phyloP scores from a whole-genome alignment of 2,888 invertebrate genomes.

The Nesidiocoris tenuis region DNA sequence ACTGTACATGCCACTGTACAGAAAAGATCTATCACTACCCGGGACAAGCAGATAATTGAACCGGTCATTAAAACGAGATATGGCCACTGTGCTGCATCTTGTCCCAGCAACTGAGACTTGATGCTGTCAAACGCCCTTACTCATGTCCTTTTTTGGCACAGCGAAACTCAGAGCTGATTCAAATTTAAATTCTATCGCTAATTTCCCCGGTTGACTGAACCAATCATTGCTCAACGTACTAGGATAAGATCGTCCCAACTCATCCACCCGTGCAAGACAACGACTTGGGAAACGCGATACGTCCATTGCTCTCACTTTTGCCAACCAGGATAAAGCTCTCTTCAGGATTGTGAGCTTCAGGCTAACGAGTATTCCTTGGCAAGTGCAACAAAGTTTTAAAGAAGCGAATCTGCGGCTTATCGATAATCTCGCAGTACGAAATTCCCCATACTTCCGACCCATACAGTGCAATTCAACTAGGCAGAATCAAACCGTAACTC shows the following conservation, averaged over 20 bases:
- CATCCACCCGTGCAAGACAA: slow-evolving; percentile 14
- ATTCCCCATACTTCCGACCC: slow-evolving; percentile 17
- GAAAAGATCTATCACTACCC: not conserved
- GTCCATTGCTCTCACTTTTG: slow-evolving; percentile 11
- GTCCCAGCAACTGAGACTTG: slow-evolving; percentile 13
- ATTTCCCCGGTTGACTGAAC: slow-evolving; percentile 17
- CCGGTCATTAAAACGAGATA: not conserved
- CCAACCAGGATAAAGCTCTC: slow-evolving; percentile 6
- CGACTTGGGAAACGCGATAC: slow-evolving; percentile 14
- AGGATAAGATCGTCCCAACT: slow-evolving; percentile 11
- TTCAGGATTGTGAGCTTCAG: slow-evolving; percentile 10
- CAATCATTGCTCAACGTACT: slow-evolving; percentile 10
- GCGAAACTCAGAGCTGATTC: too few relatives aligned
- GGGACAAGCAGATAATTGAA: not conserved
- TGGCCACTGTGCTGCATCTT: not conserved
- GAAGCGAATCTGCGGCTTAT: slow-evolving; percentile 4
- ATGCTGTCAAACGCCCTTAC: too few relatives aligned
- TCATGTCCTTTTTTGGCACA: too few relatives aligned
- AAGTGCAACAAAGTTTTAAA: slow-evolving; percentile 5
- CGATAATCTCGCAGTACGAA: slow-evolving; percentile 1
- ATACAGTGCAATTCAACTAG: not conserved
- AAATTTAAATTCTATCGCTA: slow-evolving; percentile 6
- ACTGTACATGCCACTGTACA: slow-evolving; percentile 11
- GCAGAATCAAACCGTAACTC: too few relatives aligned
- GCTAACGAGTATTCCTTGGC: slow-evolving; percentile 12